Conservation (phyloP, 1,140 invertebrate species). For the Drosophila paulistorum region DNA sequence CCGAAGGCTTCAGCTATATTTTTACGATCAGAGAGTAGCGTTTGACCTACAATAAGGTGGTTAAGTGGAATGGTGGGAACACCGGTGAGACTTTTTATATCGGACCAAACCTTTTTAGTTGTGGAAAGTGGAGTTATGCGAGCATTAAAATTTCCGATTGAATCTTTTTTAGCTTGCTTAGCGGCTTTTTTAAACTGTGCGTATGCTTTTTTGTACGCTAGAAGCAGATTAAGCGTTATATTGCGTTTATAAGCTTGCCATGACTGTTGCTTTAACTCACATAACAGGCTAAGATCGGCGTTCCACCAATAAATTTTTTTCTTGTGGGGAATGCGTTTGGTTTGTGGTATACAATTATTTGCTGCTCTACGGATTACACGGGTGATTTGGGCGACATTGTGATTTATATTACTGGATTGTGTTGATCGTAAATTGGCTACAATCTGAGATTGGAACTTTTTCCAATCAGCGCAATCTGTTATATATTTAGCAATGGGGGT, state of each 20-base stretch:
- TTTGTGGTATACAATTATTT: slow-evolving; percentile 7
- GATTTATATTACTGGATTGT: slow-evolving; percentile 1
- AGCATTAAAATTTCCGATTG: not conserved
- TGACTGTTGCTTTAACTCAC: no score
- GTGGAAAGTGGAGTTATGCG: not conserved
- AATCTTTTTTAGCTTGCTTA: not conserved
- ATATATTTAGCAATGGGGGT: no score
- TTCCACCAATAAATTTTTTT: not conserved
- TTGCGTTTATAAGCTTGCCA: not conserved
- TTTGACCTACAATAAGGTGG: not conserved
- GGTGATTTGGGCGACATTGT: slow-evolving; percentile 1
- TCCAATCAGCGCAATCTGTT: no score
- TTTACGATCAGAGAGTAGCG: not conserved
- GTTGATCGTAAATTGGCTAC: not conserved
- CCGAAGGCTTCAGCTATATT: not conserved
- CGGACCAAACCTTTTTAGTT: slow-evolving; percentile 13
- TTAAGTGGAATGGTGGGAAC: not conserved
- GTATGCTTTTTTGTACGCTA: not conserved
- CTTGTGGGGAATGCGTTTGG: not conserved
- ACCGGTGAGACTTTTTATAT: slow-evolving; percentile 26
- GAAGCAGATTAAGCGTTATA: not conserved
- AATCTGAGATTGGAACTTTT: no score
- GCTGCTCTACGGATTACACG: slow-evolving; percentile 10
- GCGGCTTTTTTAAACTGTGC: not conserved
- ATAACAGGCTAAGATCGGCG: no score